Conservation (phyloP, 2,888 invertebrate genomes). For the Lithophane semibrunnea region DNA sequence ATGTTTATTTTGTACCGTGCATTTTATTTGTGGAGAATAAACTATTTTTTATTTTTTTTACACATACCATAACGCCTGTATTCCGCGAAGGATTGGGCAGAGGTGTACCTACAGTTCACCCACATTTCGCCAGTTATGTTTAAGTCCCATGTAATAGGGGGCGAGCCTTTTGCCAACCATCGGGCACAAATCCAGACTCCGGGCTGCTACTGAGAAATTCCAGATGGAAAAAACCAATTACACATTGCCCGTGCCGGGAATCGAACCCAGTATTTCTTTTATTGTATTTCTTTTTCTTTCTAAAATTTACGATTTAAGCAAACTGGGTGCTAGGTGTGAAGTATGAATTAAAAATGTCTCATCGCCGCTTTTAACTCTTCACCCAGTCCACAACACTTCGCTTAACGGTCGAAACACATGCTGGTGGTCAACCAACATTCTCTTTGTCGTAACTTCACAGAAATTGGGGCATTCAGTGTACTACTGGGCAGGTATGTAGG, state of each 20-base stretch:
- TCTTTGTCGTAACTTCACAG: conserved; percentile 55
- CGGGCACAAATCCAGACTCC: too few species aligned
- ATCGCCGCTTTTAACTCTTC: background rate
- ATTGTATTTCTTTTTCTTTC: background rate
- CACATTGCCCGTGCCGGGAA: too few species aligned
- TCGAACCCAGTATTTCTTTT: too few species aligned
- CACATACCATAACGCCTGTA: too few species aligned
- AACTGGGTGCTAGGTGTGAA: too few species aligned
- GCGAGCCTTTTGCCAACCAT: too few species aligned
- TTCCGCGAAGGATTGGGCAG: too few species aligned
- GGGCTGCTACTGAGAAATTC: too few species aligned
- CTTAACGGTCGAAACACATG: conserved; percentile 39
- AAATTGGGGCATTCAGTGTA: conserved; percentile 49
- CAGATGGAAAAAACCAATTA: too few species aligned
- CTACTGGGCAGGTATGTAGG: conserved; percentile 10
- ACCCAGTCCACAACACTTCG: background rate
- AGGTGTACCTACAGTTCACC: too few species aligned
- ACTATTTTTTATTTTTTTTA: background rate
- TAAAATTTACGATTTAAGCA: background rate
- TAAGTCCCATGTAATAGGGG: too few species aligned
- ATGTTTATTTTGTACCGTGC: background rate
- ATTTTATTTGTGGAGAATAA: background rate
- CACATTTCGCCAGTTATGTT: too few species aligned
- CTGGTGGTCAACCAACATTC: conserved; percentile 61
- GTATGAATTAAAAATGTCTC: background rate